phyloP scores from a whole-genome alignment of 2,888 invertebrate species.

The Leptinotarsa haldemani region DNA sequence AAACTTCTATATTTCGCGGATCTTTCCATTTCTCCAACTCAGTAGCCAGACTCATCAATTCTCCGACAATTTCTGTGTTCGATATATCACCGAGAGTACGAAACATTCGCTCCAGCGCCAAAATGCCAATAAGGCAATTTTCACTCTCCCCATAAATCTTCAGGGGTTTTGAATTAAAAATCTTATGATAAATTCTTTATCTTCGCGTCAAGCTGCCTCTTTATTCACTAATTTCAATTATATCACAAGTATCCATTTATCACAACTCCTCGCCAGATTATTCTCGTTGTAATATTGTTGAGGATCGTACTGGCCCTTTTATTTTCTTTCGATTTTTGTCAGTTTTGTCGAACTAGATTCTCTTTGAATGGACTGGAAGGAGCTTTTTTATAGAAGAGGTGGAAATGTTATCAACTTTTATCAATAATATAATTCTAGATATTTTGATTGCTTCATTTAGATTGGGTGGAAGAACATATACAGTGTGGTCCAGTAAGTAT shows the following conservation, averaged over 20 bases:
- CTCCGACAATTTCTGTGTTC: too few species aligned
- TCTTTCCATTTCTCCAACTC: too few species aligned
- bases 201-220: not conserved
- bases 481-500: too few species aligned
- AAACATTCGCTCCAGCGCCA: not conserved
- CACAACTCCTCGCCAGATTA: not conserved
- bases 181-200: not conserved
- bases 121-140: not conserved
- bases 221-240: not conserved
- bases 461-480: too few species aligned
- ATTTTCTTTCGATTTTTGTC: not conserved
- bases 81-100: too few species aligned
- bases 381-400: too few species aligned
- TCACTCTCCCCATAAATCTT: conserved; percentile 6
- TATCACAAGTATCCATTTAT: not conserved
- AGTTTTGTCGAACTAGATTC: not conserved
- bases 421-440: too few species aligned
- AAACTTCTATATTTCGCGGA: too few species aligned
- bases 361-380: too few species aligned
- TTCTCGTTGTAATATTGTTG: not conserved
- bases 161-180: not conserved
- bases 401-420: too few species aligned
- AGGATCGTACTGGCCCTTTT: not conserved
- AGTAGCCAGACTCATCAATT: too few species aligned
- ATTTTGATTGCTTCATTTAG: too few species aligned